Percentiles rank a stretch among this genome's conserved stretches.
These are phyloP conservation scores for Notothenia coriiceps DNA, from an alignment of 2,113 vertebrate genomes.

Conservation along the genomic window DNA sequence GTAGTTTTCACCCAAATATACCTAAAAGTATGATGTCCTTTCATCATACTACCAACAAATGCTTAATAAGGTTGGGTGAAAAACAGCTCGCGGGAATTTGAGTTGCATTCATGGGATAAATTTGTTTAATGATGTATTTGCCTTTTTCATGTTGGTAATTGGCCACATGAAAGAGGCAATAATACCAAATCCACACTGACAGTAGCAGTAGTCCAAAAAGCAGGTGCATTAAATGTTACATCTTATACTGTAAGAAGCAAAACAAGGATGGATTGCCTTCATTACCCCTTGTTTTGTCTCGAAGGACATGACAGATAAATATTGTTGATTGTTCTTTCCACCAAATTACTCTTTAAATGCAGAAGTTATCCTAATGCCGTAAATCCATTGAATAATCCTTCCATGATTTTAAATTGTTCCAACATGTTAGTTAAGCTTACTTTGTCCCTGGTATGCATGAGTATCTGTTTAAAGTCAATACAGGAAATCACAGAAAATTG, in stretches of 20 bases:
- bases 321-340: constrained; percentile 8
- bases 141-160: constrained; percentile 63
- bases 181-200: constrained; percentile 42
- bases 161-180: constrained; percentile 63
- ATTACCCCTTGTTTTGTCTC: constrained; percentile 15
- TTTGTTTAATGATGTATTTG: constrained; percentile 68
- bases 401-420: not conserved
- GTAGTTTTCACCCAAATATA: constrained; percentile 30
- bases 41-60: constrained; percentile 2
- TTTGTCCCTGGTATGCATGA: not conserved
- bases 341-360: not conserved
- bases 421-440: not conserved
- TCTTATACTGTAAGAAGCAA: constrained; percentile 11
- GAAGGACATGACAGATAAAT: constrained; percentile 6
- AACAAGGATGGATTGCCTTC: not conserved
- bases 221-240: constrained; percentile 17
- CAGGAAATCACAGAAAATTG: not conserved
- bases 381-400: not conserved
- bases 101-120: constrained; percentile 52
- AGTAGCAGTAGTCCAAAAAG: constrained; percentile 35
- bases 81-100: constrained; percentile 40
- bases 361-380: not conserved
- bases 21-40: constrained; percentile 44
- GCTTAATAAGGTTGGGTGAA: constrained; percentile 46
- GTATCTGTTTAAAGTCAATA: not conserved